These are phyloP conservation scores for Plagodis dolabraria DNA, from an alignment of 2,888 invertebrate genomes.

Conservation along the genomic window DNA sequence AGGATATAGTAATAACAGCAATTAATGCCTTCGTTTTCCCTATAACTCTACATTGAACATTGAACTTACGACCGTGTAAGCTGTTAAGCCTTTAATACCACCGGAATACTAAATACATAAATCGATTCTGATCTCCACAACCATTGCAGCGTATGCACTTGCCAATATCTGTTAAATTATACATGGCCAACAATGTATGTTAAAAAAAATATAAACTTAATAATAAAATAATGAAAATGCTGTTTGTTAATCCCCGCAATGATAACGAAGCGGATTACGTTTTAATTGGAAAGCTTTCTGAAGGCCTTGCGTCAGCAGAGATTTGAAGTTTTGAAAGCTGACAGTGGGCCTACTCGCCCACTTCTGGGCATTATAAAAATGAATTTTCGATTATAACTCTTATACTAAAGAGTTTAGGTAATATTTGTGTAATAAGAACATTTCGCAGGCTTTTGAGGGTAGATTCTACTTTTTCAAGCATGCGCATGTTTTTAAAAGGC, in stretches of 20 bases:
- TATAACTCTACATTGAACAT: constrained; percentile 17
- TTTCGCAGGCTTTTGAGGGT: too few species aligned
- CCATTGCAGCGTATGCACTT: not conserved
- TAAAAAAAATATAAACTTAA: constrained; percentile 11
- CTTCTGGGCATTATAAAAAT: not conserved
- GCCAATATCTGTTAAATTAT: not conserved
- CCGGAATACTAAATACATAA: constrained; percentile 11
- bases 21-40: constrained; percentile 17
- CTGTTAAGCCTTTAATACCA: constrained; percentile 28
- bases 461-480: too few species aligned
- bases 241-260: constrained; percentile 32
- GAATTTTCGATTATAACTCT: not conserved
- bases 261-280: constrained; percentile 37
- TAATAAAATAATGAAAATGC: constrained; percentile 28
- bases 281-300: constrained; percentile 40
- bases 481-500: not conserved
- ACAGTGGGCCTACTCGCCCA: constrained; percentile 12
- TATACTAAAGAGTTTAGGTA: not conserved
- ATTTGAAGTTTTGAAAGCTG: constrained; percentile 30
- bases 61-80: constrained; percentile 28
- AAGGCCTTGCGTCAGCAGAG: constrained; percentile 29
- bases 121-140: constrained; percentile 16
- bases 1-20: not conserved
- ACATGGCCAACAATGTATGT: too few species aligned
- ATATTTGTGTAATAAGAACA: not conserved